Evolutionary conservation across 2,888 invertebrate species (phyloP).

Genomic region (Luperina testacea): DNA sequence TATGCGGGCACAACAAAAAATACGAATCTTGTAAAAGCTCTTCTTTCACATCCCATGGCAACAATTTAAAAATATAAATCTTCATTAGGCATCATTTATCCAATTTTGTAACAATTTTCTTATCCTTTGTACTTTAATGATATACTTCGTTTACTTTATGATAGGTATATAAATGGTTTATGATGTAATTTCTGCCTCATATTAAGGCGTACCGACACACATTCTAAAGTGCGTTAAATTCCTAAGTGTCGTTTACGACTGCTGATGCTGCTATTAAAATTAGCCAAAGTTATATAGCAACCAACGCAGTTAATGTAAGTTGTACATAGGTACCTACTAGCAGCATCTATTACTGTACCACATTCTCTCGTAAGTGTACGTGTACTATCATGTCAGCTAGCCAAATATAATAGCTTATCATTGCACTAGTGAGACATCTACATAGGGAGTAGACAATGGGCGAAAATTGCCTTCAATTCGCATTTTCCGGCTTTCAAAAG

Average conservation of each 20-base stretch:
- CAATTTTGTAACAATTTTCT: constrained; percentile 32
- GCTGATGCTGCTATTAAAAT: constrained; percentile 50
- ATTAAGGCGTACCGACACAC: constrained; percentile 28
- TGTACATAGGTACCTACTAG: constrained; percentile 14
- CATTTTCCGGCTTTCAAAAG: constrained; percentile 88
- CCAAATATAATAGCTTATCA: constrained; percentile 56
- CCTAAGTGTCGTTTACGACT: constrained; percentile 48
- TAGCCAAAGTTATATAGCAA: constrained; percentile 32
- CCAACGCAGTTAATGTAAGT: constrained; percentile 21
- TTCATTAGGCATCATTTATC: constrained; percentile 53
- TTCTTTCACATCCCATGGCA: constrained; percentile 45
- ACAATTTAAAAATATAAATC: constrained; percentile 60
- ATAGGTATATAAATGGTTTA: constrained; percentile 18
- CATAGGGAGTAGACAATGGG: constrained; percentile 80
- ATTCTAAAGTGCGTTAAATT: constrained; percentile 53
- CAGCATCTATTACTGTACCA: constrained; percentile 24
- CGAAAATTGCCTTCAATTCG: constrained; percentile 89
- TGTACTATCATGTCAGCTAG: constrained; percentile 36
- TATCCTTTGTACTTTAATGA: not conserved
- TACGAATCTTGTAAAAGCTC: constrained; percentile 54
- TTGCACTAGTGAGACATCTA: constrained; percentile 66
- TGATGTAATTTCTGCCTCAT: constrained; percentile 28
- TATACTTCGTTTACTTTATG: constrained; percentile 19
- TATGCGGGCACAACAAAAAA: constrained; percentile 81
- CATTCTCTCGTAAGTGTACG: constrained; percentile 28